These are phyloP conservation scores for Pogonocherus hispidulus DNA, from an alignment of 2,888 invertebrate species.

Conservation along the genomic window DNA sequence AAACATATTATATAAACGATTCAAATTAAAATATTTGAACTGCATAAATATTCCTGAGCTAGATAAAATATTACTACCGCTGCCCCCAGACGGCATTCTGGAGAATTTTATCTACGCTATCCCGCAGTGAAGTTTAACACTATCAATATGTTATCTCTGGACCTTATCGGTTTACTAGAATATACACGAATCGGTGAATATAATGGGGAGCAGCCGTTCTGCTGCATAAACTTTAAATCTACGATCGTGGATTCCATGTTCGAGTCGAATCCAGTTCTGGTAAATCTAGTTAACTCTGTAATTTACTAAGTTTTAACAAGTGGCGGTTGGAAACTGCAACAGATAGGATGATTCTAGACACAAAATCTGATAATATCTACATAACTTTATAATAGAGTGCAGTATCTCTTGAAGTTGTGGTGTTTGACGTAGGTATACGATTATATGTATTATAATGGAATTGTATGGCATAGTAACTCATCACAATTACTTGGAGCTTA, in stretches of 20 bases:
- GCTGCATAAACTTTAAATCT: slow-evolving; percentile 10
- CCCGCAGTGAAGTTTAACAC: slow-evolving; percentile 4
- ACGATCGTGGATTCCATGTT: neutral
- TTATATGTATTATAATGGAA: too few species aligned
- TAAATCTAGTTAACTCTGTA: slow-evolving; percentile 7
- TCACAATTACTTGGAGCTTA: too few species aligned
- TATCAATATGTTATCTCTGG: slow-evolving; percentile 7
- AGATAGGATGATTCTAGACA: too few species aligned
- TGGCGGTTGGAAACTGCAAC: neutral
- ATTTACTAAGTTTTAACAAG: slow-evolving; percentile 12
- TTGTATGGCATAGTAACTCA: too few species aligned
- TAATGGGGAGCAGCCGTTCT: neutral
- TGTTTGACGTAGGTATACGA: too few species aligned
- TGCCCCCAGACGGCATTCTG: neutral
- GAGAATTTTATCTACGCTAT: slow-evolving; percentile 9
- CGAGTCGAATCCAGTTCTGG: neutral
- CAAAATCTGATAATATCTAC: too few species aligned
- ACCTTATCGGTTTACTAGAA: slow-evolving; percentile 7
- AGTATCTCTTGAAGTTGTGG: too few species aligned
- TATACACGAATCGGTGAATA: slow-evolving; percentile 9
- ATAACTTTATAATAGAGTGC: too few species aligned
- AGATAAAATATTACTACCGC: neutral
- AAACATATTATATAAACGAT: too few species aligned
- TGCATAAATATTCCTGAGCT: too few species aligned
- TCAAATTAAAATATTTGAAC: too few species aligned